Evolutionary conservation across 2,888 invertebrate genomes (phyloP), one percentile per base, ranked within the genome.

Genomic region (Archips xylosteana): DNA sequence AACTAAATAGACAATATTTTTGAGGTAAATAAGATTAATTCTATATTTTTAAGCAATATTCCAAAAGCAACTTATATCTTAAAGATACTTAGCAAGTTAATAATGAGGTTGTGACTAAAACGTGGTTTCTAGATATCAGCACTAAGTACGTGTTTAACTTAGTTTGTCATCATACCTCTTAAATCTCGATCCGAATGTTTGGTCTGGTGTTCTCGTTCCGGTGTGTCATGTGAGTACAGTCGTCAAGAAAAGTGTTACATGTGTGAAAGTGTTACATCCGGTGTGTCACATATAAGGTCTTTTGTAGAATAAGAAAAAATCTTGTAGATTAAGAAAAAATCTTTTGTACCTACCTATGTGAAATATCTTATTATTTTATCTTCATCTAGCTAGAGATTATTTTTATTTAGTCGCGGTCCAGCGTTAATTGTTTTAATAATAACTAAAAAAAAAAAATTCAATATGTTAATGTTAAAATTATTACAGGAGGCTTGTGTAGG

Each of bases 101-200:
- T 63, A 65, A 69, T 42, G 82, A 80, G 79, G 83, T 83, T 80
- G 76, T 78, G 66, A 73, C 66, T 71, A 34, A 75, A 68, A 71
- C 54, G 73, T 57, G 59, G 70, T 32, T 62, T 70, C 76, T 64
- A 73, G 75, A 54, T 49, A 57, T 71, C 36, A 49, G 69, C 66
- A 47, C 51, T 62, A 65, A 60, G 68, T 42, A 72, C 49, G 73
- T 75, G 68, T 74, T 59, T 75, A 72, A 78, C 76, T 77, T 61
- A 71, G 70, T 77, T 76, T 79, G 74, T 75, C 73, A 80, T 71
- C 75, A 78, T 77, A 80, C 78, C 75, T 63, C 70, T 72, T 80
- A 82, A 81, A 80, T 78, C 79, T 76, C 76, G 77, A 79, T 79
- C 78, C 77, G 77, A 79, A 78, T 77, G 78, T 82, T 80, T 81